Percentiles rank a stretch among this genome's conserved stretches.
Evolutionary conservation across 2,113 vertebrate genomes (phyloP).

Genomic region (Ornithorhynchus anatinus): DNA sequence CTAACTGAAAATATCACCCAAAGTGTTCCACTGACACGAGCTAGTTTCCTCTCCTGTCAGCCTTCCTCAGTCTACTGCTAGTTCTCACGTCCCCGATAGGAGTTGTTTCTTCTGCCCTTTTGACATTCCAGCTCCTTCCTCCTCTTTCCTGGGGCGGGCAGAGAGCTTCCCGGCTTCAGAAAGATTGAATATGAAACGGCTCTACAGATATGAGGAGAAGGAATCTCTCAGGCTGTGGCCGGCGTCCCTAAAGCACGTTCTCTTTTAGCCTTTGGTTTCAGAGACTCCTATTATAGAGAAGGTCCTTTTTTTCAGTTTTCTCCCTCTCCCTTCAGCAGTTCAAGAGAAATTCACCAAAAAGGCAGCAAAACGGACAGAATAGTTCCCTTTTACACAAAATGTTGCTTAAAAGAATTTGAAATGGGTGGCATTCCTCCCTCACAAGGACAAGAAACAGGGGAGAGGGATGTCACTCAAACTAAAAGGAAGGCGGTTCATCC

Average conservation of each 20-base stretch:
- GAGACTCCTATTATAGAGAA: not conserved
- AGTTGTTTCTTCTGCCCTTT: not conserved
- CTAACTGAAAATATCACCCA: not conserved
- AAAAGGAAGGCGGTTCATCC: not conserved
- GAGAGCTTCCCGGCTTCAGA: not conserved
- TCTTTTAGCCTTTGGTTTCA: not conserved
- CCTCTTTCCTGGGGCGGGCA: not conserved
- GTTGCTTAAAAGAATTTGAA: not conserved
- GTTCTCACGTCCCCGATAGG: not conserved
- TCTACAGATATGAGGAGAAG: not conserved
- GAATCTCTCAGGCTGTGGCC: not conserved
- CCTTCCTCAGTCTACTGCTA: not conserved
- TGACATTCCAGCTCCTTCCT: not conserved
- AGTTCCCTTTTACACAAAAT: not conserved
- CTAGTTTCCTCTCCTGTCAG: not conserved
- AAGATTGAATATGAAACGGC: not conserved
- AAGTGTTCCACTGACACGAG: not conserved
- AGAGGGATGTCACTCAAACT: not conserved
- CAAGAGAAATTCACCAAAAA: not conserved
- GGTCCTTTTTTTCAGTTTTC: not conserved
- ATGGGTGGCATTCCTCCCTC: not conserved
- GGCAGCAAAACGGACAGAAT: not conserved
- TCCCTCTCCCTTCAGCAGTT: not conserved
- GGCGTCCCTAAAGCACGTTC: not conserved
- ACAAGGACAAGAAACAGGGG: not conserved